These are phyloP conservation scores for Osmoderma eremita DNA, from an alignment of 2,888 invertebrate genomes.

Conservation along the genomic window DNA sequence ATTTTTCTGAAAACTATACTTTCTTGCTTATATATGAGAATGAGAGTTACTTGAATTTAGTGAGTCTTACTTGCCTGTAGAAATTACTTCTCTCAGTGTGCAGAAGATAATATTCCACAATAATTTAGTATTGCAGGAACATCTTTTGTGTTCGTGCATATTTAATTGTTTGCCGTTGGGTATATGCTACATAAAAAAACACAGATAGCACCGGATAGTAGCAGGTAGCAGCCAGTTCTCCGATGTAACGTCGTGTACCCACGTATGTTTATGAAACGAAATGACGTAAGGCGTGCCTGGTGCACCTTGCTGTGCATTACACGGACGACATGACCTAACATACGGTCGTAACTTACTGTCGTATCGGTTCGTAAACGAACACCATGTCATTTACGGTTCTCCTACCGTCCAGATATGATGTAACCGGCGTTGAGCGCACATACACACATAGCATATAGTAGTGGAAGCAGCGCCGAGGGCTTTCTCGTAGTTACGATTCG, in stretches of 20 bases:
- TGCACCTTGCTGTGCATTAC: constrained; percentile 27
- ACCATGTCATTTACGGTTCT: constrained; percentile 6
- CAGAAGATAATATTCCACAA: too few species aligned
- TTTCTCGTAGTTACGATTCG: constrained; percentile 12
- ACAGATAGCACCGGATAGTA: background rate
- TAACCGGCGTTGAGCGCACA: background rate
- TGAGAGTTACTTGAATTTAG: too few species aligned
- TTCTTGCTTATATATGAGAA: too few species aligned
- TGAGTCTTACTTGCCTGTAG: too few species aligned
- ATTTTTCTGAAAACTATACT: too few species aligned
- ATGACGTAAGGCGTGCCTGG: background rate
- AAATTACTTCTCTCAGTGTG: too few species aligned
- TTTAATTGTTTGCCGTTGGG: too few species aligned
- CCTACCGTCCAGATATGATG: constrained; percentile 11
- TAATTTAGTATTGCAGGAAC: too few species aligned
- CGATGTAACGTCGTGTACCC: constrained; percentile 6
- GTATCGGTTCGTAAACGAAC: constrained; percentile 4
- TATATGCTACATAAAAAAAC: too few species aligned
- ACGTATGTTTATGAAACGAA: background rate
- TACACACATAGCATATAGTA: constrained; percentile 4
- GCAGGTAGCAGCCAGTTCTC: constrained; percentile 5
- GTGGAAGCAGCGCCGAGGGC: constrained; percentile 1
- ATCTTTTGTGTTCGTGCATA: too few species aligned
- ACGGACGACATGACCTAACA: constrained; percentile 14
- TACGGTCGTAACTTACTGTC: constrained; percentile 16